Evolutionary conservation across 2,113 vertebrate genomes (phyloP), one percentile per base, ranked within the genome.

Genomic region (Melanerpes aurifrons): DNA sequence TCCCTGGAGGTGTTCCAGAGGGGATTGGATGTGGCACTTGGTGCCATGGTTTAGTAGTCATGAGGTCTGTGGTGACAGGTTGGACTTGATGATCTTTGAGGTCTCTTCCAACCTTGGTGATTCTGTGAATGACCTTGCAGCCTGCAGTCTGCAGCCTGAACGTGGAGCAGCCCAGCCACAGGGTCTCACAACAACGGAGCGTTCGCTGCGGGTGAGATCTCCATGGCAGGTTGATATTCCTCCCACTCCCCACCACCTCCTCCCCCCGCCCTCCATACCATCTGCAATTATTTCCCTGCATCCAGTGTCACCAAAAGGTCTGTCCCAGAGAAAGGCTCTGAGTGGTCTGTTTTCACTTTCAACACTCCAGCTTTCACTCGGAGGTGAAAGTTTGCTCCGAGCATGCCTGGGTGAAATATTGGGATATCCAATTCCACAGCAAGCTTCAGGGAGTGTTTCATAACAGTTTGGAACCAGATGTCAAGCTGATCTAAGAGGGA

Each of bases 341-440:
- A 40, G 9, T 57, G 74, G 82, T 94, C 94, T 97, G 95, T 96
- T 97, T 98, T 95, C 88, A 96, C 95, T 97, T 95, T 89, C 67
- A 86, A 80, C 89, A 68, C 91, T 90, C 92, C 24, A 28, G 35
- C 86, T 97, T 87, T 87, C 95, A 86, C 95, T 93, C 45, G 74
- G 91, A 95, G 95, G 96, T 96, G 96, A 96, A 95, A 96, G 97
- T 93, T 97, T 83, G 4, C 71, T 37, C 22, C 0, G 24, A 89
- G 17, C 66, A 32, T 3, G 64, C 72, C 57, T 88, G 8, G n/a
- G 82, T 79, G 82, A 93, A 93, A 89, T 92, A 79, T 17, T 62
- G 28, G 29, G 82, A 89, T 87, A 79, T 82, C 67, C 77, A 82
- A 57, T 92, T 92, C 89, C 35, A 35, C 79, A 18, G 97, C 92